A percentile compares a stretch with the other conserved stretches of the same genome.
These are phyloP conservation scores for Chunga burmeisteri DNA, from an alignment of 2,113 vertebrate species.

Conservation along the genomic window DNA sequence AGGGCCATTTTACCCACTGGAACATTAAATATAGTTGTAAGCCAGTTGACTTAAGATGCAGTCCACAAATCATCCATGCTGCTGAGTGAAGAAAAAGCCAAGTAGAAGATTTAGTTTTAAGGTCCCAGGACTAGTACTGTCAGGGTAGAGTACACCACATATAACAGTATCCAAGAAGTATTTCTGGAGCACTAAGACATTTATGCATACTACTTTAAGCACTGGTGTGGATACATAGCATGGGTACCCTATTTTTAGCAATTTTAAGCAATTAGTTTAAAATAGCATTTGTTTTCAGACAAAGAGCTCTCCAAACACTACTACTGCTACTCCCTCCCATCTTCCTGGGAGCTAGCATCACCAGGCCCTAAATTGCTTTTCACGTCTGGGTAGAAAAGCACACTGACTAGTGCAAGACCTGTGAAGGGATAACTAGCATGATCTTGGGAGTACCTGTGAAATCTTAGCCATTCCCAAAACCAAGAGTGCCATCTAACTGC, in stretches of 20 bases:
- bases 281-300: not conserved
- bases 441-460: not conserved
- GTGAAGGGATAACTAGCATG: not conserved
- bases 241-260: too few relatives aligned
- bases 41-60: not conserved
- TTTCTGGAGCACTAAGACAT: not conserved
- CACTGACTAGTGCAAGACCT: not conserved
- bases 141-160: not conserved
- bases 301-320: not conserved
- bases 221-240: not conserved
- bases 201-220: not conserved
- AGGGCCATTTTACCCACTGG: not conserved
- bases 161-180: not conserved
- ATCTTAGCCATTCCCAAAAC: not conserved
- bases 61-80: not conserved
- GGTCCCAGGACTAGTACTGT: not conserved
- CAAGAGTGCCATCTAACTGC: not conserved
- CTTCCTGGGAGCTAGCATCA: not conserved
- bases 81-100: not conserved
- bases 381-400: not conserved
- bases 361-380: not conserved
- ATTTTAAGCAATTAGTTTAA: not conserved
- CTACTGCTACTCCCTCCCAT: not conserved
- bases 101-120: not conserved
- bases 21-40: not conserved